A percentile compares a stretch with the other conserved stretches of the same genome.
Evolutionary conservation across 2,888 invertebrate species (phyloP).

Genomic region (Mechanitis messenoides): DNA sequence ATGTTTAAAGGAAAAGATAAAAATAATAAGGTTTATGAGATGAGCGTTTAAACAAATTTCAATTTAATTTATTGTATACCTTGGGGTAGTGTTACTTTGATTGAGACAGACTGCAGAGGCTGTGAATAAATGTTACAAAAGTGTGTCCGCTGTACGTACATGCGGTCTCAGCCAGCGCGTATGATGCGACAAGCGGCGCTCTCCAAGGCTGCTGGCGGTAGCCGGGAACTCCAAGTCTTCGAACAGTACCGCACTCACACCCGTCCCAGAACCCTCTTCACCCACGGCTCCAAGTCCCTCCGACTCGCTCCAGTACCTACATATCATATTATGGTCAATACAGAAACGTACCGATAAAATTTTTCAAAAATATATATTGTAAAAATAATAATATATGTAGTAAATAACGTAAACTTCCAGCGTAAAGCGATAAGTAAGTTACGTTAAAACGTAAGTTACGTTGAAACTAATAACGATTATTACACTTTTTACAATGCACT

Average conservation of each 20-base stretch:
- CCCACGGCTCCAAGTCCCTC: constrained; percentile 24
- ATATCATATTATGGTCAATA: background rate
- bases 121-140: too few relatives aligned
- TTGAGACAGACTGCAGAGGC: too few relatives aligned
- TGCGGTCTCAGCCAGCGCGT: constrained; percentile 82
- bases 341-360: too few relatives aligned
- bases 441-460: too few relatives aligned
- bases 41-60: too few relatives aligned
- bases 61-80: too few relatives aligned
- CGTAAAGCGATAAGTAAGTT: background rate
- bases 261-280: constrained; percentile 58
- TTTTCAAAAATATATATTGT: too few relatives aligned
- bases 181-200: constrained; percentile 74
- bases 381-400: too few relatives aligned
- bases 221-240: constrained; percentile 80
- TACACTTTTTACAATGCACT: background rate
- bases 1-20: too few relatives aligned
- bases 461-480: too few relatives aligned
- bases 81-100: too few relatives aligned
- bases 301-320: constrained; percentile 42
- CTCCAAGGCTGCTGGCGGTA: constrained; percentile 70
- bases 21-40: too few relatives aligned
- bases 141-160: constrained; percentile 60
- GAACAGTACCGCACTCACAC: constrained; percentile 69
- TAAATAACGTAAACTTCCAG: background rate